Evolutionary conservation across 1,140 invertebrate genomes (phyloP), one percentile per base, ranked within the genome.

Genomic region (Zaprionus taronus): DNA sequence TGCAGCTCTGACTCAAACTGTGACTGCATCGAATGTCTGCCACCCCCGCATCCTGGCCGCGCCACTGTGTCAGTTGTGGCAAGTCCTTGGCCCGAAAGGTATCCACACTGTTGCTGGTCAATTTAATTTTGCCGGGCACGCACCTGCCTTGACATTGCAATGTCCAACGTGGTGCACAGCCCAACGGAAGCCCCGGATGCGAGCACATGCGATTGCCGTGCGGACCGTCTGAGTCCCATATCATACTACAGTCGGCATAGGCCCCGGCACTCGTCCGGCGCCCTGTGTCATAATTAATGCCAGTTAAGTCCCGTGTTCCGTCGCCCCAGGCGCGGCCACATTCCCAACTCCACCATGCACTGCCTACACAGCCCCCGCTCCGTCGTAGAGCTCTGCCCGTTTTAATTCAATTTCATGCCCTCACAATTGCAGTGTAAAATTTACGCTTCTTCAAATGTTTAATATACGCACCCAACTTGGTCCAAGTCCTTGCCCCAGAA

Each of bases 11-110:
- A 26, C 57, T 60, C 57, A 20, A 22, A 31, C 7, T 62, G 38
- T 26, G 24, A 62, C 60, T 62, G 24, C 65, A 49, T 64, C 34
- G 47, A 56, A 15, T 11, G 34, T 53, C 57, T 65, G 58, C 36
- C 57, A 22, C 61, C 44, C 24, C 67, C 26, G 12, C 26, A 5
- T 24, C 12, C 24, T 12, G 31, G 38, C 44, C 51, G 61, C 24
- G 61, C 58, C 78, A 87, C 71, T 87, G 84, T 87, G 84, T 89
- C 84, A 87, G 81, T 87, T 89, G 84, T 84, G 73, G 83, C 83
- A 87, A 80, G 78, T 78, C 56, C 64, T 71, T 71, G 68, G 77
- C 38, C 56, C 65, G 56, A 49, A 61, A 62, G 72, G 66, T 66
- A 70, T 47, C 6, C n/a, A 53, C 47, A 51, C 58, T 75, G 60